A percentile compares a stretch with the other conserved stretches of the same genome.
Evolutionary conservation across 2,888 invertebrate genomes (phyloP).

Genomic region (Drosophila acutilabella): DNA sequence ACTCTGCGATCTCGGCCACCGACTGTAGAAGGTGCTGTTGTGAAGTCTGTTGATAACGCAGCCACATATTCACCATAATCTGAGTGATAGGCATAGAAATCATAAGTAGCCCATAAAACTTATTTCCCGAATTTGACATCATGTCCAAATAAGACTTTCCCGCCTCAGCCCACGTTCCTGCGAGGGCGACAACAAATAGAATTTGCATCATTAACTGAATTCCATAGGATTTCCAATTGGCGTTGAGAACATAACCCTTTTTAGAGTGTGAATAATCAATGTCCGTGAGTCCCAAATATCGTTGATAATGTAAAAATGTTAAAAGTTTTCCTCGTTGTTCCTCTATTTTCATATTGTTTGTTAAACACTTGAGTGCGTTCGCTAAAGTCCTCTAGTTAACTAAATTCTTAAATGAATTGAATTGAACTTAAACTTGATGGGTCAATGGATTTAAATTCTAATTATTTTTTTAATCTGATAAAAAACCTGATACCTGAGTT

Average conservation of each 20-base stretch:
- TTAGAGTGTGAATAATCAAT: conserved; percentile 26
- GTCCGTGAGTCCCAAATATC: conserved; percentile 37
- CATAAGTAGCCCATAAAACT: not conserved
- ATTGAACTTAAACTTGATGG: not conserved
- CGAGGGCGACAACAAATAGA: not conserved
- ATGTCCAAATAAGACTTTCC: not conserved
- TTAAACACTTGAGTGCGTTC: not conserved
- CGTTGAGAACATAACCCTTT: conserved; percentile 21
- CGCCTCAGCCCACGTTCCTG: not conserved
- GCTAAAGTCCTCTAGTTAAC: not conserved
- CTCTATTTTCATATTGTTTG: not conserved
- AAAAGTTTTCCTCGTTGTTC: conserved; percentile 8
- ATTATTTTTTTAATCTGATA: not conserved
- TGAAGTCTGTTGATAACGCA: conserved; percentile 22
- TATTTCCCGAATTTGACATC: conserved; percentile 8
- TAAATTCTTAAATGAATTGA: not conserved
- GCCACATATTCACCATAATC: conserved; percentile 23
- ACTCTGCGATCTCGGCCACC: conserved; percentile 5
- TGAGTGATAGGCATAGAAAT: conserved; percentile 10
- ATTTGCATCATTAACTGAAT: conserved; percentile 1
- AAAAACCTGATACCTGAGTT: not conserved
- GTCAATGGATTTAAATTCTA: not conserved
- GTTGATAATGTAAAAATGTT: conserved; percentile 33
- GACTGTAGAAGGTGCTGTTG: conserved; percentile 24
- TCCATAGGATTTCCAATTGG: conserved; percentile 1